These are phyloP conservation scores for Buphagus erythrorhynchus DNA, from an alignment of 2,797 vertebrate species.

Conservation along the genomic window DNA sequence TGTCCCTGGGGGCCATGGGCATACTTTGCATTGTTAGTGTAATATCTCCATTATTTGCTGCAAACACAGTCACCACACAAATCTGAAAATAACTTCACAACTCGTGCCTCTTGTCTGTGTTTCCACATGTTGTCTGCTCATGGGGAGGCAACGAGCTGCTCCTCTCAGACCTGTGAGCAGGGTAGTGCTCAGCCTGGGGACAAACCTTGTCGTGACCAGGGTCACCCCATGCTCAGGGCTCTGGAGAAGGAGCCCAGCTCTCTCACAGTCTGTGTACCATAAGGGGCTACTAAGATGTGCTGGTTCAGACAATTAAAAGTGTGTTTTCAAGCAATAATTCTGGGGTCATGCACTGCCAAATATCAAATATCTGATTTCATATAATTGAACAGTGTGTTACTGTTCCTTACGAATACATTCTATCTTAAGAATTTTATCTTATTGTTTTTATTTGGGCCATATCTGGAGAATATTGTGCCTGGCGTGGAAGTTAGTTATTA, in stretches of 20 bases:
- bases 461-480: conserved; percentile 20
- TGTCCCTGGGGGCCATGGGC: neutral
- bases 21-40: neutral
- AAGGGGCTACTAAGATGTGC: neutral
- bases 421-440: conserved; percentile 11
- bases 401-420: neutral
- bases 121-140: fast-evolving
- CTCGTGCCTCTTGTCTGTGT: neutral
- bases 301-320: conserved; percentile 39
- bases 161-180: neutral
- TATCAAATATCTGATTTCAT: conserved; percentile 39
- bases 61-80: neutral
- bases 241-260: neutral
- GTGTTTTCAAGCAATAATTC: neutral
- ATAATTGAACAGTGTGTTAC: neutral
- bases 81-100: conserved; percentile 2
- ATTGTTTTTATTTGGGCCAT: neutral
- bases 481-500: neutral
- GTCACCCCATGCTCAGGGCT: neutral
- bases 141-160: neutral
- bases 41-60: conserved; percentile 25
- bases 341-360: neutral
- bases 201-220: neutral
- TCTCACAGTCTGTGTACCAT: conserved; percentile 2
- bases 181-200: neutral